Percentiles rank a stretch among this genome's conserved stretches.
These are phyloP conservation scores for Apolygus lucorum DNA, from an alignment of 1,140 invertebrate genomes.

Conservation along the genomic window DNA sequence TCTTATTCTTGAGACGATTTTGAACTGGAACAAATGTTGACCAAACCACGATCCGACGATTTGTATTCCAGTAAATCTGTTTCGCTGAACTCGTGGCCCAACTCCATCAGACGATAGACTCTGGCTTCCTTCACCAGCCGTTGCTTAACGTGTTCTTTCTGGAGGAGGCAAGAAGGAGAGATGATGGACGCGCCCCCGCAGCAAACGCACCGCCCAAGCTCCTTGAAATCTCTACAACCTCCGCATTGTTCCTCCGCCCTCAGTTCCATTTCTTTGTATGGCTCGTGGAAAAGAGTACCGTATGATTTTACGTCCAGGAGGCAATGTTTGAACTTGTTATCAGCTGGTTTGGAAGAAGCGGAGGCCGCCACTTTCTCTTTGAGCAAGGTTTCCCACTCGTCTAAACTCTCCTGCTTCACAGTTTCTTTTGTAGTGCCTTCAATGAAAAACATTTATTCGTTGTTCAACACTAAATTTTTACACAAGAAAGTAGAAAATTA, in stretches of 20 bases:
- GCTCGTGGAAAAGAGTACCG: neutral
- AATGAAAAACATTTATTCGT: no score
- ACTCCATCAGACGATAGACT: neutral
- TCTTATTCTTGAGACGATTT: no score
- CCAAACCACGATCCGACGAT: neutral
- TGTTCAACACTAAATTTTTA: no score
- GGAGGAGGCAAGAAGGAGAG: neutral
- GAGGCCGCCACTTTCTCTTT: no score
- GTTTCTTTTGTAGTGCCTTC: no score
- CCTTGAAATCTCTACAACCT: neutral
- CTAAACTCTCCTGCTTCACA: no score
- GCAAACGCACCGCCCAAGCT: neutral
- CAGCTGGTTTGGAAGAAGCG: neutral
- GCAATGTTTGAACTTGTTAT: neutral
- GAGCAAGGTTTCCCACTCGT: no score
- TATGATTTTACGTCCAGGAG: neutral
- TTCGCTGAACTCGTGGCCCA: neutral
- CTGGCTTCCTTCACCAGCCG: constrained; percentile 1
- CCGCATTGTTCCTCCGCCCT: neutral
- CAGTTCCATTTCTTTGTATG: neutral
- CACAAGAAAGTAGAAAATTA: no score
- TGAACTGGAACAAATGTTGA: no score
- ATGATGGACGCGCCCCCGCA: neutral
- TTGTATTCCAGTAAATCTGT: neutral
- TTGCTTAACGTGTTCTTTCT: neutral